Base-by-base conservation (phyloP, 1,140 invertebrate species). In the Drosophila triauraria region DNA sequence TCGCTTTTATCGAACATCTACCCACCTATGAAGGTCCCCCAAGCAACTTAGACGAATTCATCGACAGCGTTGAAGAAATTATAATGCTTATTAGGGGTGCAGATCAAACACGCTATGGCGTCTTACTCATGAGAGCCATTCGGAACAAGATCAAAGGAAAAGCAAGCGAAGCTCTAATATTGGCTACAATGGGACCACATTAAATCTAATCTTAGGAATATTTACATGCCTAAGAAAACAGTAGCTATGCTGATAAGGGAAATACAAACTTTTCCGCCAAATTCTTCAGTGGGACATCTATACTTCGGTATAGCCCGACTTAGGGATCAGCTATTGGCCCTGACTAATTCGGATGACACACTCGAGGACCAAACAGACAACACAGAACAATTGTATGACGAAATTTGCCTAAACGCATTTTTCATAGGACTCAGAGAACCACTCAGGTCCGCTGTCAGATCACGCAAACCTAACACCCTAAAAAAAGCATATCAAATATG, bases 321-420 rank as follows among this genome's bases (percentile, higher is more conserved):
- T 4, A 46, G 42, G 4, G 40, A 17, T 23, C 27, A 59, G 10
- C 5, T 59, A 15, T n/a, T 58, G 10, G 27, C 43, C 13, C 3
- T 58, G 13, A 43, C n/a, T 17, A 43, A 43, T 43, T 17, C n/a
- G 7, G n/a, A 43, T 8, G 42, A 43, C 42, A 43, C 42, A 43
- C 3, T 7, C 46, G n/a, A 32, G 51, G 46, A 58, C 20, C 0
- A 25, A 12, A 12, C 9, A 2, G 15, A 17, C 40, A 32, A 53
- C 51, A 61, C 53, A 30, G 23, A 48, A 20, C 15, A 38, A 3
- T 57, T 69, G 2, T 60, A 50, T 17, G 6, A 54, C 17, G 58
- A 70, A 0, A 53, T 62, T 27, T 47, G 42, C 35, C 15, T 70
- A 9, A 61, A 70, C 12, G 43, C 58, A 27, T 62, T 70, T 53